Evolutionary conservation across 2,888 invertebrate species (phyloP).

Genomic region (Volucella inanis): DNA sequence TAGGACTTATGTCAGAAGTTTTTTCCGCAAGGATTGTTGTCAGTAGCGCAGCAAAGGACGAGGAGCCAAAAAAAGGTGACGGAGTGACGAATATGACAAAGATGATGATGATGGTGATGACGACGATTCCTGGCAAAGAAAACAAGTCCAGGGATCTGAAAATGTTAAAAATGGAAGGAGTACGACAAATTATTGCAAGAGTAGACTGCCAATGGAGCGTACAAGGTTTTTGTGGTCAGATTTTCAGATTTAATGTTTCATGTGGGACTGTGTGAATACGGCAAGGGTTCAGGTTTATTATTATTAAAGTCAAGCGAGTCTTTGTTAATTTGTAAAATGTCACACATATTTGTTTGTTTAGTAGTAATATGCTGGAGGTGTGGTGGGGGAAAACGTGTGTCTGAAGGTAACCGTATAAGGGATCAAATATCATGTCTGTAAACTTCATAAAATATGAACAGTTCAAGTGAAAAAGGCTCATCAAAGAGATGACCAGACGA

Average conservation of each 20-base stretch:
- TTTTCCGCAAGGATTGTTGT: conserved; percentile 13
- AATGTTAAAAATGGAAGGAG: conserved; percentile 31
- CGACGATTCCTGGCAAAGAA: conserved; percentile 30
- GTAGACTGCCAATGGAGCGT: conserved; percentile 51
- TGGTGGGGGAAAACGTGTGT: background rate
- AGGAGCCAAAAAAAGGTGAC: background rate
- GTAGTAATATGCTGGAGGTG: background rate
- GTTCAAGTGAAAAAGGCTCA: too few relatives aligned
- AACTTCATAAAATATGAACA: too few relatives aligned
- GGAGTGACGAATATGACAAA: conserved; percentile 32
- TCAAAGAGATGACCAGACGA: too few relatives aligned
- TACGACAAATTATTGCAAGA: conserved; percentile 58
- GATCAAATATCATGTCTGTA: too few relatives aligned
- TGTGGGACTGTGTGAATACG: conserved; percentile 8
- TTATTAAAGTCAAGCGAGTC: conserved; percentile 7
- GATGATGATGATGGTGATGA: conserved; percentile 33
- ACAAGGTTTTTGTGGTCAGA: conserved; percentile 61
- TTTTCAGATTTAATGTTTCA: conserved; percentile 55
- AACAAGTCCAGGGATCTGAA: conserved; percentile 34
- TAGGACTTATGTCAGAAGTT: conserved; percentile 29
- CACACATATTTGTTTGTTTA: conserved; percentile 49
- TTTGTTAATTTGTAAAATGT: conserved; percentile 30
- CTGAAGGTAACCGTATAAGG: too few relatives aligned
- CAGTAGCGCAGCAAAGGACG: background rate
- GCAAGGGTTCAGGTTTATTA: background rate